Base-by-base conservation (phyloP, 2,113 vertebrate genomes). In the Siphamia tubifer region DNA sequence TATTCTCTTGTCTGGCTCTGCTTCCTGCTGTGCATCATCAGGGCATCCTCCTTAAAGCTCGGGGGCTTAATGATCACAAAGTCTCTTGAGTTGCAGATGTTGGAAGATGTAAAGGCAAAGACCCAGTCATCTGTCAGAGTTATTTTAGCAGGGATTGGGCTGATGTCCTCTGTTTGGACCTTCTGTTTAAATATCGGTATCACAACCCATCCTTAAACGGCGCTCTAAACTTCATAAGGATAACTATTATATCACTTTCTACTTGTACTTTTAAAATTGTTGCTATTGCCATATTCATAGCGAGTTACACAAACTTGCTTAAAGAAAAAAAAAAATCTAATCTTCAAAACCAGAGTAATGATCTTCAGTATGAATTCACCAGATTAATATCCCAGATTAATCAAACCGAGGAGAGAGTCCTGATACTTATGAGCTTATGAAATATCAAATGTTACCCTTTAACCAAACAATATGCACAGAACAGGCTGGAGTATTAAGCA, bases 341-440 rank as follows among this genome's bases (percentile, higher is more conserved):
- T 84, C 74, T 70, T 52, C 8, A 39, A 25, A 70, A 62, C 13
- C 13, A 49, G 51, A 79, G 53, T 45, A 73, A 44, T 12, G 17
- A 20, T 39, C 42, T 55, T 64, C 45, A 6, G 25, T 75, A 72
- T 72, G 36, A 85, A 53, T 63, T 43, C 69, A 52, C 21, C 34
- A 84, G 90, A 91, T 89, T 82, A 87, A 34, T 34, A 52, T 30
- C 21, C 9, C 53, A 80, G 74, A 85, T 89, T 88, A 90, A 90
- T 89, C 85, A 88, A 71, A 53, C 48, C 9, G 24, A 51, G 70
- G 65, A 69, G 38, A 51, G 43, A 68, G 61, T 74, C 45, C 64
- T 57, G 64, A 83, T 83, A 66, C 77, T 84, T 84, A 84, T 58
- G 42, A 53, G 81, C 53, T 91, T 89, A 90, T 83, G 75, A 86